These are phyloP conservation scores for Pipra filicauda DNA, from an alignment of 2,113 vertebrate genomes.

Conservation along the genomic window DNA sequence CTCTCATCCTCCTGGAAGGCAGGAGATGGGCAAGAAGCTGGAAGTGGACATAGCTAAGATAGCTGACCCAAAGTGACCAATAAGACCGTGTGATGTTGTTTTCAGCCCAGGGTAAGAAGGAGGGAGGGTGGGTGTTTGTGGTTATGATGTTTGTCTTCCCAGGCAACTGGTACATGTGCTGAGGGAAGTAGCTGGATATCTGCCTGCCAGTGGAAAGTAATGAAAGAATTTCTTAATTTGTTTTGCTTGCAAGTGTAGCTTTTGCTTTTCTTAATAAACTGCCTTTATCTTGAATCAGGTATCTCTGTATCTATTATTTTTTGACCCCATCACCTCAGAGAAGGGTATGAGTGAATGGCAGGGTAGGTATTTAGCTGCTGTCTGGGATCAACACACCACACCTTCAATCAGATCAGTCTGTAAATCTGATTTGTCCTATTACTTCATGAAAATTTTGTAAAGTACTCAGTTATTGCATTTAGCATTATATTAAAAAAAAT, in stretches of 20 bases:
- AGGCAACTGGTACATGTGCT: rapidly evolving
- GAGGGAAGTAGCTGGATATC: not conserved
- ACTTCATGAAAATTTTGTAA: not conserved
- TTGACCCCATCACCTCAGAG: not conserved
- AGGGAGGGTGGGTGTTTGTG: not conserved
- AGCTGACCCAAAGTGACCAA: not conserved
- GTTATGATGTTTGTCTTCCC: not conserved
- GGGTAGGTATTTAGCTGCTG: not conserved
- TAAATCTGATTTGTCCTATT: not conserved
- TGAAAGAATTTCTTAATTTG: not conserved
- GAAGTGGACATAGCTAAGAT: not conserved
- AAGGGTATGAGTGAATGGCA: not conserved
- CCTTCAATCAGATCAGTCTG: not conserved
- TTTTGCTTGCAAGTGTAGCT: not conserved
- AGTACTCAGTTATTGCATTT: not conserved
- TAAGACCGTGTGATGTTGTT: not conserved
- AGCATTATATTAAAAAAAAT: not conserved
- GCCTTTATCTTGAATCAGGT: not conserved
- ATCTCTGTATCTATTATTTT: not conserved
- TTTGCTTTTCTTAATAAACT: not conserved
- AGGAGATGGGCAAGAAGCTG: not conserved
- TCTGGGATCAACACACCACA: not conserved
- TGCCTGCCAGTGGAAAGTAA: not conserved
- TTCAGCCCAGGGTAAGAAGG: not conserved
- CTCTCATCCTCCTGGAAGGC: not conserved